A percentile compares a stretch with the other conserved stretches of the same genome.
phyloP scores from a whole-genome alignment of 2,113 vertebrate genomes.

The Psophia crepitans region DNA sequence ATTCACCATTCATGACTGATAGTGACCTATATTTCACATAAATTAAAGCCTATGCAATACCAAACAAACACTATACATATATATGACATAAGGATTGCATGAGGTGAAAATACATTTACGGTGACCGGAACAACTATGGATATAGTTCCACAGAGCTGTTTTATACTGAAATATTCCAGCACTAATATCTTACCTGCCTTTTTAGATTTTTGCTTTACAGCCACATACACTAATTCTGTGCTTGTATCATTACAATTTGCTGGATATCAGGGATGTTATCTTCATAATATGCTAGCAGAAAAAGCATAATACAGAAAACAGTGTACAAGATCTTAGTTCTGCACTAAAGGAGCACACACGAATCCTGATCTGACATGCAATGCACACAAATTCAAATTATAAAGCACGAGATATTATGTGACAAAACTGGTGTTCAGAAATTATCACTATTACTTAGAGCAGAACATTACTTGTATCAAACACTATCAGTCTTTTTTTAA shows the following conservation, averaged over 20 bases:
- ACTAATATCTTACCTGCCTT: not conserved
- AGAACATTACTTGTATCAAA: not conserved
- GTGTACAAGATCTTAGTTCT: not conserved
- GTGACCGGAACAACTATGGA: not conserved
- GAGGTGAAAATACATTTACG: not conserved
- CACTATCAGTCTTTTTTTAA: not conserved
- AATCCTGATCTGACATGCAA: not conserved
- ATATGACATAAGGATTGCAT: not conserved
- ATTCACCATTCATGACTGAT: not conserved
- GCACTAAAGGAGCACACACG: not conserved
- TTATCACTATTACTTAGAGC: not conserved
- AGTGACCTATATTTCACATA: not conserved
- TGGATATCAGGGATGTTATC: not conserved
- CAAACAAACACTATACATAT: not conserved
- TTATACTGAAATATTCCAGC: not conserved
- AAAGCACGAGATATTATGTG: not conserved
- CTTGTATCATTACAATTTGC: not conserved
- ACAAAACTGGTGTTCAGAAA: not conserved
- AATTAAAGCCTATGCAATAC: not conserved
- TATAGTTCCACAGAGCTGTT: not conserved
- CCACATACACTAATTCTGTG: not conserved
- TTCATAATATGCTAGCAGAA: not conserved
- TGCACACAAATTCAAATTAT: not conserved
- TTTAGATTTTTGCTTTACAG: not conserved
- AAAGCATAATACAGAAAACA: not conserved